These are phyloP conservation scores for Chrysopa pallens DNA, from an alignment of 1,140 invertebrate genomes.

Conservation along the genomic window DNA sequence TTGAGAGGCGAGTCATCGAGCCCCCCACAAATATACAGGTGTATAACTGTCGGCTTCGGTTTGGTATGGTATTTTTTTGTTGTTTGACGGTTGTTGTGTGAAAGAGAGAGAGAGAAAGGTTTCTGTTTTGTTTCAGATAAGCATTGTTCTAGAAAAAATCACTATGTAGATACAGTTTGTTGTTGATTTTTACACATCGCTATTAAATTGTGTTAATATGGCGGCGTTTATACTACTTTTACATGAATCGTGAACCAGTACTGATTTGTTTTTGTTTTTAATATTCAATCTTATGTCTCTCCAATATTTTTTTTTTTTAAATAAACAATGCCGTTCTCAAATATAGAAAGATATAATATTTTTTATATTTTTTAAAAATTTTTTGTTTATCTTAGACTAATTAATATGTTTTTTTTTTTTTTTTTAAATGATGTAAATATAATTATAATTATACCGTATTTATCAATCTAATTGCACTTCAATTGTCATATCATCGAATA, in stretches of 20 bases:
- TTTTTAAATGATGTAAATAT: constrained; percentile 26
- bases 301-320: constrained; percentile 18
- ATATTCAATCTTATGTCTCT: constrained; percentile 40
- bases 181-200: constrained; percentile 1
- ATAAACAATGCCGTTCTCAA: constrained; percentile 15
- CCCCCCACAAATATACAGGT: too few relatives aligned
- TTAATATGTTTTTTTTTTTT: constrained; percentile 17
- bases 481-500: constrained; percentile 22
- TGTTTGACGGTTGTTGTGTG: constrained; percentile 22
- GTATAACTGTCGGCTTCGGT: constrained; percentile 25
- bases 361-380: constrained; percentile 20
- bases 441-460: constrained; percentile 21
- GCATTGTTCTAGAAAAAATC: constrained; percentile 2
- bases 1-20: too few relatives aligned
- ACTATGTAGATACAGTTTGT: neutral
- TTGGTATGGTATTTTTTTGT: constrained; percentile 23
- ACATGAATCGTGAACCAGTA: constrained; percentile 4
- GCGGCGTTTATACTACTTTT: neutral
- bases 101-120: constrained; percentile 11
- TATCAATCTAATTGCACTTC: constrained; percentile 33
- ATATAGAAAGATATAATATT: constrained; percentile 22
- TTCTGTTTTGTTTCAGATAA: constrained; percentile 8
- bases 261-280: constrained; percentile 7
- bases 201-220: neutral
- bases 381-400: constrained; percentile 16